Evolutionary conservation across 2,888 invertebrate genomes (phyloP).

Genomic region (Melanotus villosus): DNA sequence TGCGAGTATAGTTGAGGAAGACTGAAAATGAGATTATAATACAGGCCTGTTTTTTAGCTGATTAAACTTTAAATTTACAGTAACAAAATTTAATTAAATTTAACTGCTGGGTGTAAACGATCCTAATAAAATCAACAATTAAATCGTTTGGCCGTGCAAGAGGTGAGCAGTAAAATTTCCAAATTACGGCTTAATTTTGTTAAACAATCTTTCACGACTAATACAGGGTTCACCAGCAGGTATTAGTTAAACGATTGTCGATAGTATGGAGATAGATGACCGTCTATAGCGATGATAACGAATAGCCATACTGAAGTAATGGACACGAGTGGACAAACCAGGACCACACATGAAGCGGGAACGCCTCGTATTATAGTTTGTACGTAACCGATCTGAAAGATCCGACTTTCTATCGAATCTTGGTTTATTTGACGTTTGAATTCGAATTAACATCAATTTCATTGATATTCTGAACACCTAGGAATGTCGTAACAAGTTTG

Average conservation of each 20-base stretch:
- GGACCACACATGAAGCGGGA: conserved; percentile 49
- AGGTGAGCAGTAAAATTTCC: no score
- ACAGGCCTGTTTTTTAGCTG: no score
- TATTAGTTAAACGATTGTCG: conserved; percentile 31
- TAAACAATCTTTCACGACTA: background rate
- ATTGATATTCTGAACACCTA: conserved; percentile 19
- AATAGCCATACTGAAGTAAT: conserved; percentile 15
- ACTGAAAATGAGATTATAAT: no score
- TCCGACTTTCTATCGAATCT: conserved; percentile 24
- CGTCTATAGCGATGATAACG: conserved; percentile 24
- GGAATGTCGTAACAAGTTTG: background rate
- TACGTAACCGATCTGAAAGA: conserved; percentile 24
- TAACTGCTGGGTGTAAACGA: no score
- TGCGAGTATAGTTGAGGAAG: no score
- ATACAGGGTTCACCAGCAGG: background rate
- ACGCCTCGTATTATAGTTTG: conserved; percentile 37
- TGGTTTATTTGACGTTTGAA: conserved; percentile 32
- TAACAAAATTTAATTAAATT: no score
- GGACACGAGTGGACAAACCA: conserved; percentile 32
- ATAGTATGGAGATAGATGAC: conserved; percentile 26
- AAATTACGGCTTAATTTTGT: background rate
- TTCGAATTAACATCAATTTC: conserved; percentile 17
- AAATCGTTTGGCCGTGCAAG: no score
- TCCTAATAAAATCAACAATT: no score
- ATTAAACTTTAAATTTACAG: no score